Conservation (phyloP, 2,888 invertebrate species). For the Eilema caniola region DNA sequence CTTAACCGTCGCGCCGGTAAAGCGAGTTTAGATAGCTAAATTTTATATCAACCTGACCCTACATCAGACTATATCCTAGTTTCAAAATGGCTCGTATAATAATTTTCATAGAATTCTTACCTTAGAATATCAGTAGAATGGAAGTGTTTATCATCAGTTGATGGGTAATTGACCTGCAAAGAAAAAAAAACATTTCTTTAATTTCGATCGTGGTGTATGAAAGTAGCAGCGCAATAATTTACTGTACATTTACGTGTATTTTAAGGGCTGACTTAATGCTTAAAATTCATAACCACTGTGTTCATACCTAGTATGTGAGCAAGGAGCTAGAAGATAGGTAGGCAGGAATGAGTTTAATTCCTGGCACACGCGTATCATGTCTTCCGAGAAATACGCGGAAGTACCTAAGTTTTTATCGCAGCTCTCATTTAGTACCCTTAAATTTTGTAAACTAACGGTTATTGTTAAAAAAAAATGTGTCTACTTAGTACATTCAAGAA, state of each 20-base stretch:
- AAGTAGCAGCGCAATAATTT: slow-evolving; percentile 4
- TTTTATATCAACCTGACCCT: no score
- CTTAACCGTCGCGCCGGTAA: no score
- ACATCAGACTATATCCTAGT: no score
- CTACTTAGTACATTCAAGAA: not conserved
- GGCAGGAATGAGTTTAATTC: no score
- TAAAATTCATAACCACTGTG: not conserved
- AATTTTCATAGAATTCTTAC: slow-evolving; percentile 50
- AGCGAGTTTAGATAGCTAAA: no score
- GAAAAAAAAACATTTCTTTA: slow-evolving; percentile 43
- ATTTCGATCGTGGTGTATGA: slow-evolving; percentile 18
- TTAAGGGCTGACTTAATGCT: not conserved
- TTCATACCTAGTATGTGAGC: not conserved
- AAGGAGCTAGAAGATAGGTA: not conserved
- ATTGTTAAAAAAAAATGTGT: no score
- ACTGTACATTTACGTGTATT: not conserved
- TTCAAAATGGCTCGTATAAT: not conserved
- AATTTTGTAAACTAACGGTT: not conserved
- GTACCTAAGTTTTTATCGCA: not conserved
- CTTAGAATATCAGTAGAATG: slow-evolving; percentile 56
- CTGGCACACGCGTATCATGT: no score
- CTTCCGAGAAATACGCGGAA: not conserved
- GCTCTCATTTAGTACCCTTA: not conserved
- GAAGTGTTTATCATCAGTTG: slow-evolving; percentile 60
- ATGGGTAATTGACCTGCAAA: slow-evolving; percentile 77